Evolutionary conservation across 2,888 invertebrate genomes (phyloP), one percentile per base, ranked within the genome.

Genomic region (Ommatoiulus sabulosus): DNA sequence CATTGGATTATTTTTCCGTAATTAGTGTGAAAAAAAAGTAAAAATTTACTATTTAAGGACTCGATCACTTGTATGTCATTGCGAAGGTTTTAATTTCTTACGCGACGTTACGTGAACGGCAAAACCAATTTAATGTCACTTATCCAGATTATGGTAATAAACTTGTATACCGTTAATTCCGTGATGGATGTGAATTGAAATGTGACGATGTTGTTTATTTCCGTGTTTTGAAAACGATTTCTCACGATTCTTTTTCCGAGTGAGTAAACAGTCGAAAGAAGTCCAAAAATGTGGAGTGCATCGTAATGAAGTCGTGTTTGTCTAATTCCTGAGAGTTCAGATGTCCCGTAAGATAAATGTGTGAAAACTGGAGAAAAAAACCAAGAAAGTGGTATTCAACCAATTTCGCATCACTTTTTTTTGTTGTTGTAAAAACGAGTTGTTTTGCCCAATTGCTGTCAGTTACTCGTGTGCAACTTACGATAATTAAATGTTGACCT

Each of bases 341-440:
- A 72, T 72, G 72, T 24, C 72, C 72, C 24, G 2, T 3, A 24
- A 72, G 72, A 72, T 72, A 72, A 24, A 72, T 72, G 72, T 72
- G 72, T 72, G 72, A 72, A 72, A 72, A 72, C 24, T 24, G 24
- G 52, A 12, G 3, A 46, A 46, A 52, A 72, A 63, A 72, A 72
- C 24, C 72, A 72, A 72, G 72, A 72, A 72, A 72, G 24, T 72
- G 24, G 24, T 20, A 63, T 63, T 20, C 63, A 20, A 20, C n/a
- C 6, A 57, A 63, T 63, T 63, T 20, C 63, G 12, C 48, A 52
- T 52, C n/a, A n/a, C n/a, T 63, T 72, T 24, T 72, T 24, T 72
- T 72, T 63, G 63, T 63, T 63, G 63, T 63, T 72, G 72, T 72
- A 72, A 72, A 72, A 24, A 72, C 72, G 17, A 52, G 52, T 17